A percentile compares a stretch with the other conserved stretches of the same genome.
phyloP scores from a whole-genome alignment of 2,113 vertebrate genomes.

The Anser brachyrhynchus region DNA sequence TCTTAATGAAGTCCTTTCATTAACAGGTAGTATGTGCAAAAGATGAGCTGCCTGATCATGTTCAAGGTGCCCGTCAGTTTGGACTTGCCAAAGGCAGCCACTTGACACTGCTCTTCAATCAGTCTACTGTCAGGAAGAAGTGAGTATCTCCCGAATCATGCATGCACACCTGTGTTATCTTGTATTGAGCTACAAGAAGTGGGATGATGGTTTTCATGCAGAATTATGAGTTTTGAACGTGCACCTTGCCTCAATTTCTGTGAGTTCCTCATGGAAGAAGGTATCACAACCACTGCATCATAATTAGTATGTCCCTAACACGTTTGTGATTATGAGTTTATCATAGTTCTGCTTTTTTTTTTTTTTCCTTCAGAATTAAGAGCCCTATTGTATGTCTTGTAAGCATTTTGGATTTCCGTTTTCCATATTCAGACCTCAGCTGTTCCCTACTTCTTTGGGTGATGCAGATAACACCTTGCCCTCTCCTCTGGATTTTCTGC shows the following conservation, averaged over 20 bases:
- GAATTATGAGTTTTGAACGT: not conserved
- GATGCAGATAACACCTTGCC: not conserved
- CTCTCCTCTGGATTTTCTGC: not conserved
- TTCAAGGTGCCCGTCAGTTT: conserved; percentile 83
- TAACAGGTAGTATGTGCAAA: conserved; percentile 77
- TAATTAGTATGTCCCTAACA: not conserved
- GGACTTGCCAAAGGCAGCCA: conserved; percentile 87
- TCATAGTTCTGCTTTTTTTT: not conserved
- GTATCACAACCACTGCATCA: fast-evolving
- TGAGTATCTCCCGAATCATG: conserved; percentile 55
- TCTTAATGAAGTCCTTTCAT: conserved; percentile 3
- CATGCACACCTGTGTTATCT: not conserved
- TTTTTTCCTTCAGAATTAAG: not conserved
- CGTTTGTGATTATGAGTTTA: not conserved
- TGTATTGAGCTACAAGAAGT: not conserved
- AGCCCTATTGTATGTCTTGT: not conserved
- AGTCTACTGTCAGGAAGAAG: conserved; percentile 83
- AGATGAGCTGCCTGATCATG: conserved; percentile 55
- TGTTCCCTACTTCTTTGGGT: not conserved
- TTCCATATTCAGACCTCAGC: not conserved
- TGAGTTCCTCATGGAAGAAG: not conserved
- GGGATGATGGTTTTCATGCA: not conserved
- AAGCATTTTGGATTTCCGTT: not conserved
- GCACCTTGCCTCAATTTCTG: not conserved
- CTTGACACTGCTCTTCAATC: conserved; percentile 84